Evolutionary conservation across 1,140 invertebrate species (phyloP).

Genomic region (Drosophila nikananu): DNA sequence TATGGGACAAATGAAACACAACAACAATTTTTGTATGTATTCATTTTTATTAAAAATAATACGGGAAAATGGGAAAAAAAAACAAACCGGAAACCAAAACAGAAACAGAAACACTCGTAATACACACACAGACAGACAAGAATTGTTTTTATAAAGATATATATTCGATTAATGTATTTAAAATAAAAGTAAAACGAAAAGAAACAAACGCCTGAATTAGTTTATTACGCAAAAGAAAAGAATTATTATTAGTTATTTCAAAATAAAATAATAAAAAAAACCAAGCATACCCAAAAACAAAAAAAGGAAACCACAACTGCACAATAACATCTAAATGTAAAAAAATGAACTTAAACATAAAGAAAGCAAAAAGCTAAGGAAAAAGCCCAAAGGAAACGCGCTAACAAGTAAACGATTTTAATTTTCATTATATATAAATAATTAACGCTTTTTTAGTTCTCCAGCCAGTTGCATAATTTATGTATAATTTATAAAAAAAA

Average conservation of each 20-base stretch:
- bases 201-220: conserved; percentile 79
- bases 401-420: conserved; percentile 66
- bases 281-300: conserved; percentile 45
- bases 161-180: conserved; percentile 72
- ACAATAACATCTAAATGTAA: conserved; percentile 84
- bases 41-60: conserved; percentile 74
- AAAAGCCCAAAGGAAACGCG: conserved; percentile 57
- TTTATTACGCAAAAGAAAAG: conserved; percentile 74
- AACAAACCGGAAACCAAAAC: conserved; percentile 38
- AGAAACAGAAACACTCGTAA: conserved; percentile 52
- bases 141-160: conserved; percentile 82
- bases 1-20: conserved; percentile 57
- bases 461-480: conserved; percentile 79
- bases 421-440: conserved; percentile 84
- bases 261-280: conserved; percentile 34
- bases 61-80: conserved; percentile 24
- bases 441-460: conserved; percentile 84
- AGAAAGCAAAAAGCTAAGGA: conserved; percentile 48
- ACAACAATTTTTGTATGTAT: conserved; percentile 81
- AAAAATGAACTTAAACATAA: conserved; percentile 73
- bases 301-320: conserved; percentile 60
- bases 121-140: conserved; percentile 62
- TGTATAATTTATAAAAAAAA: conserved; percentile 72
- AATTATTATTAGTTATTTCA: conserved; percentile 54
- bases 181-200: conserved; percentile 57